Conservation (phyloP, 1,140 invertebrate genomes). For the Magallana gigas region DNA sequence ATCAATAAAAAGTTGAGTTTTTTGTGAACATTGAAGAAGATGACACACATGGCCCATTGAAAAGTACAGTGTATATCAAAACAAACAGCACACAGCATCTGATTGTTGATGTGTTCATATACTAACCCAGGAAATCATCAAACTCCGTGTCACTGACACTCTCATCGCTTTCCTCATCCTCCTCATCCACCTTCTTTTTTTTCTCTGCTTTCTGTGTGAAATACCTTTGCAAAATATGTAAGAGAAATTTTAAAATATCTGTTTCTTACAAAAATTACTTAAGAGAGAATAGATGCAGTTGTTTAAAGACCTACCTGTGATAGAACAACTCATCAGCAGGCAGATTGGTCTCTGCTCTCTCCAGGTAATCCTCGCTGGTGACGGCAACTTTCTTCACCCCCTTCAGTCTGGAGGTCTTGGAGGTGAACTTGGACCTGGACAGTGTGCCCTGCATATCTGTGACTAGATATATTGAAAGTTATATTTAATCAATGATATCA, state of each 20-base stretch:
- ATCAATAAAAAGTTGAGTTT: no score
- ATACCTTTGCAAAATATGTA: constrained; percentile 35
- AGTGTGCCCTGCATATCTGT: constrained; percentile 40
- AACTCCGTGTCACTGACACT: constrained; percentile 95
- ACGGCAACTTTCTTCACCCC: constrained; percentile 84
- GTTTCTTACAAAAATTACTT: background rate
- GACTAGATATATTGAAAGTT: background rate
- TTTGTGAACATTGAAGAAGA: no score
- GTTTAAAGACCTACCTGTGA: constrained; percentile 79
- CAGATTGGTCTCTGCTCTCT: constrained; percentile 85
- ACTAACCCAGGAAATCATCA: constrained; percentile 79
- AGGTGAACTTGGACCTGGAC: constrained; percentile 39
- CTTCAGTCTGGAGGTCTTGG: constrained; percentile 39
- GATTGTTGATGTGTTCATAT: constrained; percentile 51
- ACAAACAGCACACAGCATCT: constrained; percentile 44
- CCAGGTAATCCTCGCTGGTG: constrained; percentile 85
- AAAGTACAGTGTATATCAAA: no score
- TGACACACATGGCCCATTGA: no score
- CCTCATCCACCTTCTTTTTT: constrained; percentile 64
- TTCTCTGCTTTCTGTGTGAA: constrained; percentile 71
- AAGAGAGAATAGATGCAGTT: background rate
- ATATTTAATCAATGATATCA: no score
- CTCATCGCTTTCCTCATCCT: constrained; percentile 84
- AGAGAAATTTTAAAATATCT: constrained; percentile 1
- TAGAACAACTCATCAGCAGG: constrained; percentile 91